A percentile compares a stretch with the other conserved stretches of the same genome.
These are phyloP conservation scores for Copidosoma aretas DNA, from an alignment of 2,888 invertebrate species.

Conservation along the genomic window DNA sequence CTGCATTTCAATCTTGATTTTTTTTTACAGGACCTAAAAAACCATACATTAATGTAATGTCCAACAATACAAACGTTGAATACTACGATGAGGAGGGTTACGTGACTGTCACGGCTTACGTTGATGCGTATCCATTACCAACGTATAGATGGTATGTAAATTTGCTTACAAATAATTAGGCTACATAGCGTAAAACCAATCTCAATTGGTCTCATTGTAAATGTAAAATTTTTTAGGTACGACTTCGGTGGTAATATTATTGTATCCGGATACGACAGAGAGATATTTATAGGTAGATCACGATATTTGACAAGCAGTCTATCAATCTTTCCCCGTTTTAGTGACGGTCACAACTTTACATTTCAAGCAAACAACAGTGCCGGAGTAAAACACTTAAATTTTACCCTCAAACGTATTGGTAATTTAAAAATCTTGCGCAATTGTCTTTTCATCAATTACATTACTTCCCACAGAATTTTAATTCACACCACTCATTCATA, in stretches of 20 bases:
- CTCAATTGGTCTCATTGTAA: too few relatives aligned
- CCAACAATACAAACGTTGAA: constrained; percentile 41
- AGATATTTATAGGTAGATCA: constrained; percentile 22
- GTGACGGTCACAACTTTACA: constrained; percentile 68
- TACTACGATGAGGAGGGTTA: constrained; percentile 16
- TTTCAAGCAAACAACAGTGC: constrained; percentile 65
- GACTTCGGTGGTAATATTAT: constrained; percentile 10
- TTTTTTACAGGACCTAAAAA: constrained; percentile 46
- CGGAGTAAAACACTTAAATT: constrained; percentile 65
- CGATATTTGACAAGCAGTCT: constrained; percentile 57
- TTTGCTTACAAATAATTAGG: background rate
- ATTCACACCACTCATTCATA: too few relatives aligned
- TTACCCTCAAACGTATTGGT: constrained; percentile 67
- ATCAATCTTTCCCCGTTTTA: constrained; percentile 64
- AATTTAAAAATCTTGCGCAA: too few relatives aligned
- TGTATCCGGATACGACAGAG: background rate
- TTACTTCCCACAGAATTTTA: too few relatives aligned
- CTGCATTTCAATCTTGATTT: background rate
- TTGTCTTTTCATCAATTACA: background rate
- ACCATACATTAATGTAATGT: constrained; percentile 46
- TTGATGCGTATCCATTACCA: constrained; percentile 67
- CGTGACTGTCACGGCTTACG: constrained; percentile 46
- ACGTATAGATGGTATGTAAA: constrained; percentile 62
- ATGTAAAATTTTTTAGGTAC: background rate
- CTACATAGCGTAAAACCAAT: too few relatives aligned